Percentiles rank a stretch among this genome's conserved stretches.
Conservation (phyloP, 2,113 vertebrate genomes). For the Chloroceryle aenea region DNA sequence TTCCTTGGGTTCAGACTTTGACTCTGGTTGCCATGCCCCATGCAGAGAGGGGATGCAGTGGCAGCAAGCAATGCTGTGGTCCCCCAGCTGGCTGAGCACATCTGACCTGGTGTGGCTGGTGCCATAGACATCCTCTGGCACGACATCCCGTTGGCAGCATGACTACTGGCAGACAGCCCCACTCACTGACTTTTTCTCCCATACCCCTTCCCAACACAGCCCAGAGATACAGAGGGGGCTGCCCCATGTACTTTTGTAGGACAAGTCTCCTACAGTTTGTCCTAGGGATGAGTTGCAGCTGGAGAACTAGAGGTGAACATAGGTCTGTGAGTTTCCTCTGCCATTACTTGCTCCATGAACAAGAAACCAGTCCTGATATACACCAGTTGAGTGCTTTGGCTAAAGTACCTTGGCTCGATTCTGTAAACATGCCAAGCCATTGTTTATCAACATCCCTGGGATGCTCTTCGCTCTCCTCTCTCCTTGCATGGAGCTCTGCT, state of each 20-base stretch:
- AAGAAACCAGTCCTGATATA: not conserved
- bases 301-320: not conserved
- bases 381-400: rapidly evolving
- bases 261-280: not conserved
- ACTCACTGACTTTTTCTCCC: not conserved
- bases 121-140: not conserved
- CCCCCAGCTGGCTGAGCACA: not conserved
- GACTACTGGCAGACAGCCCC: not conserved
- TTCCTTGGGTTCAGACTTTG: not conserved
- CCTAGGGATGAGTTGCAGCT: rapidly evolving
- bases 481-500: not conserved
- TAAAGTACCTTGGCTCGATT: not conserved
- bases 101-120: not conserved
- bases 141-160: rapidly evolving
- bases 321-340: not conserved
- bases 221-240: not conserved
- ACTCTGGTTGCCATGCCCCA: not conserved
- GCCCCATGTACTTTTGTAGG: not conserved
- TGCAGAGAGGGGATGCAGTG: not conserved
- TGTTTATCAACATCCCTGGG: not conserved
- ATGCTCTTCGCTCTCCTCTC: not conserved
- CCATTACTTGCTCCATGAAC: not conserved
- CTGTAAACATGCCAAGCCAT: not conserved
- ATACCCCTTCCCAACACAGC: not conserved
- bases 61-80: not conserved